Percentiles rank a stretch among this genome's conserved stretches.
Evolutionary conservation across 37 sponge, comb jelly and placozoan species (phyloP).

Genomic region (Tethya wilhelma): DNA sequence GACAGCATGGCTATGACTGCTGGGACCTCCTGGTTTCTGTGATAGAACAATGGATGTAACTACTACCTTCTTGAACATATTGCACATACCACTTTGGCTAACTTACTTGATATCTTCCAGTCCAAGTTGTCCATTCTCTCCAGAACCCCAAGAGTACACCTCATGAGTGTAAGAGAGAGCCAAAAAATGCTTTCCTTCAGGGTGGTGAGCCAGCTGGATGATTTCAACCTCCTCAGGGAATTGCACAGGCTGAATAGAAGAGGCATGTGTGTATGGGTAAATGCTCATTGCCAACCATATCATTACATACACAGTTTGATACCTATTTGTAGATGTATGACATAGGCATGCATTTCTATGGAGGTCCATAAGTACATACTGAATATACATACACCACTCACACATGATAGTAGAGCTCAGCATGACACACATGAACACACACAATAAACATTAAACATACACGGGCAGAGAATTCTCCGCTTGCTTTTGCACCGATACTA

Average conservation of each 20-base stretch:
- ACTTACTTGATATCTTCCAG: constrained; percentile 79
- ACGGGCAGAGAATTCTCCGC: constrained; percentile 9
- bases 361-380: neutral
- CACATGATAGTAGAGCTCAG: neutral
- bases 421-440: too few species aligned
- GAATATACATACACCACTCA: neutral
- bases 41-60: neutral
- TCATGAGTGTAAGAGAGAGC: constrained; percentile 76
- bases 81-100: neutral
- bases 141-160: constrained; percentile 93
- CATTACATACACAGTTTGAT: neutral
- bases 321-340: too few species aligned
- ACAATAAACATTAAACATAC: neutral
- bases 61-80: neutral
- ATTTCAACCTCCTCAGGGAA: constrained; percentile 58
- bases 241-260: constrained; percentile 19
- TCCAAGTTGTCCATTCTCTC: constrained; percentile 89
- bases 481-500: constrained; percentile 9
- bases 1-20: constrained; percentile 38
- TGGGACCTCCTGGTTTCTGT: constrained; percentile 49
- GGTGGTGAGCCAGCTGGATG: constrained; percentile 46
- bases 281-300: neutral
- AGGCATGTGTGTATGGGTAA: neutral
- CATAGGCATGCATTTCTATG: neutral
- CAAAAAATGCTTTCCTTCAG: constrained; percentile 82